Evolutionary conservation across 2,797 vertebrate genomes (phyloP).

Genomic region (Cyprinella venusta): DNA sequence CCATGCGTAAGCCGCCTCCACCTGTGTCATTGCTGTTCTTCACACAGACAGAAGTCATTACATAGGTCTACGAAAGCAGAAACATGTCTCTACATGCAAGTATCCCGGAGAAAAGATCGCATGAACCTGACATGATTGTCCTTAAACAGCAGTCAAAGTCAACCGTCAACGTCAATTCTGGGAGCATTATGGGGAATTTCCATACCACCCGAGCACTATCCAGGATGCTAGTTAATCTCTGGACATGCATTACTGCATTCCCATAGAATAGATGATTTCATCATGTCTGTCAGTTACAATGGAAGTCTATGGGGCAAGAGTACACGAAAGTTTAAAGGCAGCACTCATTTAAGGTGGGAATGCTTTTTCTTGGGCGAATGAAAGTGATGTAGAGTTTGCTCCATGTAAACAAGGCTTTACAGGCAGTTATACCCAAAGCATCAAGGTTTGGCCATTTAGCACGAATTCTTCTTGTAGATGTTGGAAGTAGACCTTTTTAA

Average conservation of each 20-base stretch:
- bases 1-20: background rate
- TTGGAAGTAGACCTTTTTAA: background rate
- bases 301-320: background rate
- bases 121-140: background rate
- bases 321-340: background rate
- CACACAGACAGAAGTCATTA: background rate
- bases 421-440: too few species aligned
- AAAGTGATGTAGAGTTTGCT: background rate
- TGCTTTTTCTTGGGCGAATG: background rate
- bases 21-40: background rate
- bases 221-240: background rate
- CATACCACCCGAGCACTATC: too few species aligned
- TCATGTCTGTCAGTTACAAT: background rate
- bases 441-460: too few species aligned
- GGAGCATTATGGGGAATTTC: background rate
- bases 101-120: conserved; percentile 3
- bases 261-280: background rate
- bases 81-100: background rate
- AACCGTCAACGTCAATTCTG: background rate
- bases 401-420: too few species aligned
- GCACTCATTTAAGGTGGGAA: background rate
- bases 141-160: background rate
- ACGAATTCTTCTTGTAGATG: too few species aligned
- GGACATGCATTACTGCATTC: too few species aligned
- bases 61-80: background rate